A percentile compares a stretch with the other conserved stretches of the same genome.
These are phyloP conservation scores for Sebastes minor DNA, from an alignment of 2,797 vertebrate species.

Conservation along the genomic window DNA sequence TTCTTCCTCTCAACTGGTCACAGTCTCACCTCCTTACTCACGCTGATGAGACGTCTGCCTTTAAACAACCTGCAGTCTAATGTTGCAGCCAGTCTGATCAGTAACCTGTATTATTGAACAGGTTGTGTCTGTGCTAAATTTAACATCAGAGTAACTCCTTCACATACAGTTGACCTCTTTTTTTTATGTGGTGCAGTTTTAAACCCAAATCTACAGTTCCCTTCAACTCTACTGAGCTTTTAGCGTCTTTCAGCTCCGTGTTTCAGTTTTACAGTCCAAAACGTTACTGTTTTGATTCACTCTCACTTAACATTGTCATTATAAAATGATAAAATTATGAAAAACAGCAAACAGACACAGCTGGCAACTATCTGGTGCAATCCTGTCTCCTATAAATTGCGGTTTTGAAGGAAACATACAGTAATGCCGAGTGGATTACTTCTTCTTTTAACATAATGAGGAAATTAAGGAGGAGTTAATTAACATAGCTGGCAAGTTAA, in stretches of 20 bases:
- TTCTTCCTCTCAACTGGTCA: slow-evolving; percentile 4
- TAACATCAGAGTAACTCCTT: background rate
- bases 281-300: background rate
- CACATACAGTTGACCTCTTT: background rate
- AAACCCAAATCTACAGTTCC: too few species aligned
- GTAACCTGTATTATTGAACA: slow-evolving; percentile 59
- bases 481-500: background rate
- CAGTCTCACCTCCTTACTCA: slow-evolving; percentile 32
- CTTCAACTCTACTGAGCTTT: too few species aligned
- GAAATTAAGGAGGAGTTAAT: too few species aligned
- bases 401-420: too few species aligned
- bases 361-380: background rate
- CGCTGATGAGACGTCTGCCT: slow-evolving; percentile 27
- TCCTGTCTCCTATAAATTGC: background rate
- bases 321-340: background rate
- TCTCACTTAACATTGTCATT: background rate
- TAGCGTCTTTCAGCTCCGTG: background rate
- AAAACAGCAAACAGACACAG: background rate
- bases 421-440: too few species aligned
- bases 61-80: slow-evolving; percentile 35
- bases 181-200: background rate
- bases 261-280: background rate
- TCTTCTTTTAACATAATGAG: background rate
- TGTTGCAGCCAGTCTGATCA: slow-evolving; percentile 32
- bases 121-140: slow-evolving; percentile 44